Conservation (phyloP, 2,797 vertebrate genomes). For the Monodelphis domestica region DNA sequence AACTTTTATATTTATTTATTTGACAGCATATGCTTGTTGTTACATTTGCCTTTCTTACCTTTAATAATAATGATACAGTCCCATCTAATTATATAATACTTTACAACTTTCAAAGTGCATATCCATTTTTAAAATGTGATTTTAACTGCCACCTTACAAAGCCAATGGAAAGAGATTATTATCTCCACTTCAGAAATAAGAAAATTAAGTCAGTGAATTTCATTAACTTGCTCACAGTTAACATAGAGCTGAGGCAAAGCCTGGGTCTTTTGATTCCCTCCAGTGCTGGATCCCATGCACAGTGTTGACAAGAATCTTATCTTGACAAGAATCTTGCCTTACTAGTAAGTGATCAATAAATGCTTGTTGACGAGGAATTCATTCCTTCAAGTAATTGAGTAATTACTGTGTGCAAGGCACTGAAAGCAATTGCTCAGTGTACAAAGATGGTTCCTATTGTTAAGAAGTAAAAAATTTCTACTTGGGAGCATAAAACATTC, state of each 20-base stretch:
- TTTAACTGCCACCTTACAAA: neutral
- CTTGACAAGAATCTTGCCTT: too few relatives aligned
- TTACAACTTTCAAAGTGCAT: neutral
- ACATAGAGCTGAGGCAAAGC: neutral
- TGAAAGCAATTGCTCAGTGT: too few relatives aligned
- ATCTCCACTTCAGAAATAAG: neutral
- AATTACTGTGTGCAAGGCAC: neutral
- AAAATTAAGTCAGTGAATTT: neutral
- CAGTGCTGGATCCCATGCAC: neutral
- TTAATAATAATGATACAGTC: neutral
- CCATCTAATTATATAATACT: neutral
- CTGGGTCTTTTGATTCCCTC: neutral
- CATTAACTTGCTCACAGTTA: neutral
- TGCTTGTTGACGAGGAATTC: neutral
- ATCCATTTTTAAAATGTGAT: neutral
- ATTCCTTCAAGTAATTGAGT: neutral
- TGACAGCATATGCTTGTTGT: too few relatives aligned
- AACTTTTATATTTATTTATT: too few relatives aligned
- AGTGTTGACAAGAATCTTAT: neutral
- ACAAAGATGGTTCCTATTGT: neutral
- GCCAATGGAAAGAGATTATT: neutral
- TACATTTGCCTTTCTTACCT: neutral
- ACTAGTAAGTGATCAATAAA: neutral
- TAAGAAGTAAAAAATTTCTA: neutral
- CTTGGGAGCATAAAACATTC: neutral